A percentile compares a stretch with the other conserved stretches of the same genome.
phyloP scores from a whole-genome alignment of 2,797 vertebrate species.

The Gymnothorax javanicus region DNA sequence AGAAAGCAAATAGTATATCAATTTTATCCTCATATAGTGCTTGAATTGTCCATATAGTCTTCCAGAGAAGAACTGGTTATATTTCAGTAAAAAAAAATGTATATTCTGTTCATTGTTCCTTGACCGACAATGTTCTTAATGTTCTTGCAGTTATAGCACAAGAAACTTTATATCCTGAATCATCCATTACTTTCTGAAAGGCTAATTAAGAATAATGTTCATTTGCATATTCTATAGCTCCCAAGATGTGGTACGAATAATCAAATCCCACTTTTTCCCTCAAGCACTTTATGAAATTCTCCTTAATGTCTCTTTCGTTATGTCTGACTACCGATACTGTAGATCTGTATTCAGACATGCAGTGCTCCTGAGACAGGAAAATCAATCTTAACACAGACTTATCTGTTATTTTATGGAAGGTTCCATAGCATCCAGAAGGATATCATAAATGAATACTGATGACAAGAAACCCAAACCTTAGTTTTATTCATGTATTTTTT shows the following conservation, averaged over 20 bases:
- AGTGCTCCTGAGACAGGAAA: neutral
- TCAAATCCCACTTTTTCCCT: constrained; percentile 18
- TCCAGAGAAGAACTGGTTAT: neutral
- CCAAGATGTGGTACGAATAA: neutral
- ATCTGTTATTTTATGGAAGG: neutral
- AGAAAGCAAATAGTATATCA: neutral
- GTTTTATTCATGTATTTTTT: neutral
- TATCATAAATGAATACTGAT: neutral
- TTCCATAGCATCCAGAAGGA: neutral
- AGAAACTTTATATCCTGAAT: constrained; percentile 1
- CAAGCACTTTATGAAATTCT: constrained; percentile 13
- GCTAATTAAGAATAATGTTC: neutral
- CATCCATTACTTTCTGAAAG: neutral
- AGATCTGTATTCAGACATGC: constrained; percentile 7
- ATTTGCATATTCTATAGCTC: constrained; percentile 10
- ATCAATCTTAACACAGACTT: neutral
- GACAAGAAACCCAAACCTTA: neutral
- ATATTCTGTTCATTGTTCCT: neutral
- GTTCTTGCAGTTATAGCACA: neutral
- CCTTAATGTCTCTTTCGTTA: neutral
- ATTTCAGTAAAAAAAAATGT: neutral
- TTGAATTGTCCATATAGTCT: too few species aligned
- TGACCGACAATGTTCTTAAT: neutral
- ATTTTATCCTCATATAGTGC: neutral
- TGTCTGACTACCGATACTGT: constrained; percentile 4